phyloP scores from a whole-genome alignment of 2,888 invertebrate genomes.

The Cataglyphis cursor region DNA sequence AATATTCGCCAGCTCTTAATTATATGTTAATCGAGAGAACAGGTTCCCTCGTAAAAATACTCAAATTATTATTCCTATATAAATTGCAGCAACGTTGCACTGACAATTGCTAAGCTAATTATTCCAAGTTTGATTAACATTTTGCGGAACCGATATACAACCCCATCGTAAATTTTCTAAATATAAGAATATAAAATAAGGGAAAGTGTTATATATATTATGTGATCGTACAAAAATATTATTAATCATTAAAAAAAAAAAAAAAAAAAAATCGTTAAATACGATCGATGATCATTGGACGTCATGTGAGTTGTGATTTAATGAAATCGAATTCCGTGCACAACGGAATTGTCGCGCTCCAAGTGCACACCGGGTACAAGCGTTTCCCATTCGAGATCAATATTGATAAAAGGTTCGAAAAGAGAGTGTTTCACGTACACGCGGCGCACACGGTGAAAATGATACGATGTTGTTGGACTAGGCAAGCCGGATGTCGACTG shows the following conservation, averaged over 20 bases:
- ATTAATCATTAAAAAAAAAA: background rate
- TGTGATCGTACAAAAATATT: background rate
- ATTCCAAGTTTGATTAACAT: background rate
- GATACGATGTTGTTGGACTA: conserved; percentile 12
- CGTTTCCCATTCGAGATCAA: background rate
- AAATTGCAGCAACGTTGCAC: background rate
- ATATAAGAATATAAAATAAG: background rate
- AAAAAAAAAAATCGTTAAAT: background rate
- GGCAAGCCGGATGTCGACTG: conserved; percentile 61
- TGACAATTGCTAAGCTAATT: background rate
- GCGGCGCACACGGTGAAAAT: background rate
- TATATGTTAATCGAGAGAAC: background rate
- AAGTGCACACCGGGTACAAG: background rate
- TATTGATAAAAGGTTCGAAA: conserved; percentile 16
- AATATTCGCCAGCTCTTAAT: background rate
- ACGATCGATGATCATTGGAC: background rate
- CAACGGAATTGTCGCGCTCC: background rate
- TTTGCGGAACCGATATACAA: background rate
- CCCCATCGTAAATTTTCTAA: background rate
- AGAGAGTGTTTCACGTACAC: background rate
- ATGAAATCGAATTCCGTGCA: background rate
- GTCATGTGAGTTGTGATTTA: background rate
- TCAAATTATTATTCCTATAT: background rate
- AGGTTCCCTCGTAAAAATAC: background rate
- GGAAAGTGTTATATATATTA: background rate